Evolutionary conservation across 1,140 invertebrate species (phyloP).

Genomic region (Cotesia chilonis): DNA sequence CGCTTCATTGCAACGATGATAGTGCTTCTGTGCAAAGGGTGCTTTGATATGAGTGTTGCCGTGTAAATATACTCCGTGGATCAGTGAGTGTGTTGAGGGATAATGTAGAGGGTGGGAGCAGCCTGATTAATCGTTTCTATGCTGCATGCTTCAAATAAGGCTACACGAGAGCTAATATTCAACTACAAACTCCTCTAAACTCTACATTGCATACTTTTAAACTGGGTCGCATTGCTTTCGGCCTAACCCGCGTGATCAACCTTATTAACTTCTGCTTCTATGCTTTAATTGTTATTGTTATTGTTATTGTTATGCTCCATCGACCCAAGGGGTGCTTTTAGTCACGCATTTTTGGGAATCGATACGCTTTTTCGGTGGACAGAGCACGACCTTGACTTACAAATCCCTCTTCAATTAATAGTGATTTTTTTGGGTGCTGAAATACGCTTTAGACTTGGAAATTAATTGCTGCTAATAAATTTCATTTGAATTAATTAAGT

Average conservation of each 20-base stretch:
- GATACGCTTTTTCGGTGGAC: not conserved
- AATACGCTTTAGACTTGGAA: no score
- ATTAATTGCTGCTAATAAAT: no score
- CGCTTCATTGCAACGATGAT: not conserved
- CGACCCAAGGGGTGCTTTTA: not conserved
- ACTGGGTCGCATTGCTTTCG: slow-evolving; percentile 16
- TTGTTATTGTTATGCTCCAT: no score
- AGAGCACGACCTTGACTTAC: no score
- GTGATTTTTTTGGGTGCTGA: not conserved
- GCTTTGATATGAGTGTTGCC: no score
- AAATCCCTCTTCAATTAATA: not conserved
- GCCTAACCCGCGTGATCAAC: slow-evolving; percentile 13
- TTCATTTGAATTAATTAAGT: no score
- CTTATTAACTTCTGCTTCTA: not conserved
- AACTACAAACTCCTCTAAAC: not conserved
- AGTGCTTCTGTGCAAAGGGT: not conserved
- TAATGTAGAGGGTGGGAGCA: not conserved
- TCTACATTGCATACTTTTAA: not conserved
- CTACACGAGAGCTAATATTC: slow-evolving; percentile 8
- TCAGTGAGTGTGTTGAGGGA: not conserved
- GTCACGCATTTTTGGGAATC: slow-evolving; percentile 11
- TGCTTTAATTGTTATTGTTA: no score
- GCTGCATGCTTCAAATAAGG: slow-evolving; percentile 24
- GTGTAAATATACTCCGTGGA: no score
- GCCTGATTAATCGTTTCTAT: slow-evolving; percentile 15